phyloP scores from a whole-genome alignment of 2,888 invertebrate species.

The Leptinotarsa peninsularis region DNA sequence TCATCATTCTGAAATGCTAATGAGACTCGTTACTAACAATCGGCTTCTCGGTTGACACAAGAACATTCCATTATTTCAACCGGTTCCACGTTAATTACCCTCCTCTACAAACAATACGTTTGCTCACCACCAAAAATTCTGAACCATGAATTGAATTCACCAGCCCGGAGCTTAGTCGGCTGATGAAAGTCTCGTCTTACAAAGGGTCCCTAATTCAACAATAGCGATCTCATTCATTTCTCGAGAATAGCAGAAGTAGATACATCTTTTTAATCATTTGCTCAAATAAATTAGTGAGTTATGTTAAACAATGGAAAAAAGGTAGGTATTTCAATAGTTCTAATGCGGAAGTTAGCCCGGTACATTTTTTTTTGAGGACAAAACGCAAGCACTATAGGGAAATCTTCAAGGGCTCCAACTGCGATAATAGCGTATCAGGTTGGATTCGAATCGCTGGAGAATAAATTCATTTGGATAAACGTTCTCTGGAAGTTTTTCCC shows the following conservation, averaged over 20 bases:
- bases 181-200: slow-evolving; percentile 5
- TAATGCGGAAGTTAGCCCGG: too few species aligned
- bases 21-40: not conserved
- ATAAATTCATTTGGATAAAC: too few species aligned
- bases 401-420: too few species aligned
- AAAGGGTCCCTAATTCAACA: slow-evolving; percentile 11
- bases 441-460: too few species aligned
- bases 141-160: not conserved
- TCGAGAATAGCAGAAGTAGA: not conserved
- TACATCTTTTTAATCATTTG: slow-evolving; percentile 17
- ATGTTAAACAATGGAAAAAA: not conserved
- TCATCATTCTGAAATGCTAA: too few species aligned
- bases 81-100: not conserved
- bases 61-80: not conserved
- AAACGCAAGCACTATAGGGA: too few species aligned
- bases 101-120: not conserved
- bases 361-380: too few species aligned
- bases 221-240: slow-evolving; percentile 14
- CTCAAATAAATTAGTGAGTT: slow-evolving; percentile 8
- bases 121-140: not conserved
- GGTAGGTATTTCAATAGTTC: not conserved
- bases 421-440: too few species aligned
- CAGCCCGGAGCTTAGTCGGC: not conserved
- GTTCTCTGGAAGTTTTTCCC: too few species aligned
- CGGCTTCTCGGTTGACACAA: not conserved